Evolutionary conservation across 2,888 invertebrate genomes (phyloP).

Genomic region (Escarpia spicata): DNA sequence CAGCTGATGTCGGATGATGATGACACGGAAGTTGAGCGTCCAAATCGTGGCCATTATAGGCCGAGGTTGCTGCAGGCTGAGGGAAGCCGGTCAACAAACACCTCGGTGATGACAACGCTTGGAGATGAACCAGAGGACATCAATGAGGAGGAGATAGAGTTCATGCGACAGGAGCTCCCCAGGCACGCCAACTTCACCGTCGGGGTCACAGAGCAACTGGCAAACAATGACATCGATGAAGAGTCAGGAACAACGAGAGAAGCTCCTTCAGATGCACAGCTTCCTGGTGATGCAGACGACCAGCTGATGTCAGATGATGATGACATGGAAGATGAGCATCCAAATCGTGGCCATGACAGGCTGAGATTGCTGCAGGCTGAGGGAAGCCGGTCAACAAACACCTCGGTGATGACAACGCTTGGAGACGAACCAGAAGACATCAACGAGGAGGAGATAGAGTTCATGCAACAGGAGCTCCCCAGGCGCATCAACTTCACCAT

Average conservation of each 20-base stretch:
- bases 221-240: background rate
- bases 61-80: background rate
- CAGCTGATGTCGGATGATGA: background rate
- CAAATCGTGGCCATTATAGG: background rate
- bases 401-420: background rate
- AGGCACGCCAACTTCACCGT: background rate
- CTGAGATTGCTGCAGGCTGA: background rate
- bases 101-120: background rate
- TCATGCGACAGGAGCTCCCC: background rate
- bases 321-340: too few relatives aligned
- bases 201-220: background rate
- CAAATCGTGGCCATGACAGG: background rate
- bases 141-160: background rate
- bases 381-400: background rate
- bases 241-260: background rate
- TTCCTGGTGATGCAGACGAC: background rate
- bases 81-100: background rate
- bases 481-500: background rate
- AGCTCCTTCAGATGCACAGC: background rate
- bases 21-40: background rate
- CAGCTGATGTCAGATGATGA: too few relatives aligned
- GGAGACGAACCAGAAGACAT: background rate
- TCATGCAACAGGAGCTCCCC: background rate
- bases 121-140: background rate
- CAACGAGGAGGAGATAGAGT: background rate